These are phyloP conservation scores for Diabrotica virgifera DNA, from an alignment of 1,140 invertebrate species.

Conservation along the genomic window DNA sequence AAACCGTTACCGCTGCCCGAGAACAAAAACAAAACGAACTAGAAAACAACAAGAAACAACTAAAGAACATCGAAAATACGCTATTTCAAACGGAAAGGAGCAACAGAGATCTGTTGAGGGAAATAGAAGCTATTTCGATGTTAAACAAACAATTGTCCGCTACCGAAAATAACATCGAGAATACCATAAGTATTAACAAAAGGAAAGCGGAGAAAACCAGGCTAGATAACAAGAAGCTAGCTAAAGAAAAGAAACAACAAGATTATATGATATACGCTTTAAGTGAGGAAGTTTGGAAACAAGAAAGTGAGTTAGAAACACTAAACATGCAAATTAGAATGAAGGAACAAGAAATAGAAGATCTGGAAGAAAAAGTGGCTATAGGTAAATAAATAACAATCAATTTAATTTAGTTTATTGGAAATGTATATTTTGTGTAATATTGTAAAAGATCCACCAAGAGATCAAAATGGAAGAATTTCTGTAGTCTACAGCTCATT, in stretches of 20 bases:
- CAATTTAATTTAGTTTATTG: no score
- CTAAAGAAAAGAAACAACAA: conserved; percentile 54
- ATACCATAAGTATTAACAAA: conserved; percentile 53
- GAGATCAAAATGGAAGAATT: no score
- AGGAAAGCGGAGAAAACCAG: conserved; percentile 56
- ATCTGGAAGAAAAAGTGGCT: conserved; percentile 52
- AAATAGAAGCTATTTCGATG: conserved; percentile 52
- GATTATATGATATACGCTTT: conserved; percentile 56
- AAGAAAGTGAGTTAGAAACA: conserved; percentile 53
- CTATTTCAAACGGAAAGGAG: conserved; percentile 33
- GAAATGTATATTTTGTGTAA: no score
- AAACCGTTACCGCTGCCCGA: conserved; percentile 34
- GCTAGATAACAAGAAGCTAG: conserved; percentile 51
- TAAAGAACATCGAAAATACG: conserved; percentile 30
- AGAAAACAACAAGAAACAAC: conserved; percentile 28
- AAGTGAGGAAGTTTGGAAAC: conserved; percentile 54
- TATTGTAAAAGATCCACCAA: no score
- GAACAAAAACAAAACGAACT: conserved; percentile 39
- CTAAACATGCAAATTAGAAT: conserved; percentile 55
- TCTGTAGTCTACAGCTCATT: no score
- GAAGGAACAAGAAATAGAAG: conserved; percentile 55
- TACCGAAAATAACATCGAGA: conserved; percentile 56
- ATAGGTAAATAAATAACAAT: conserved; percentile 53
- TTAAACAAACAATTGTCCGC: conserved; percentile 51
- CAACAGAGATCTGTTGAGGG: conserved; percentile 52